Evolutionary conservation across 2,797 vertebrate species (phyloP).

Genomic region (Gadopsis marmoratus): DNA sequence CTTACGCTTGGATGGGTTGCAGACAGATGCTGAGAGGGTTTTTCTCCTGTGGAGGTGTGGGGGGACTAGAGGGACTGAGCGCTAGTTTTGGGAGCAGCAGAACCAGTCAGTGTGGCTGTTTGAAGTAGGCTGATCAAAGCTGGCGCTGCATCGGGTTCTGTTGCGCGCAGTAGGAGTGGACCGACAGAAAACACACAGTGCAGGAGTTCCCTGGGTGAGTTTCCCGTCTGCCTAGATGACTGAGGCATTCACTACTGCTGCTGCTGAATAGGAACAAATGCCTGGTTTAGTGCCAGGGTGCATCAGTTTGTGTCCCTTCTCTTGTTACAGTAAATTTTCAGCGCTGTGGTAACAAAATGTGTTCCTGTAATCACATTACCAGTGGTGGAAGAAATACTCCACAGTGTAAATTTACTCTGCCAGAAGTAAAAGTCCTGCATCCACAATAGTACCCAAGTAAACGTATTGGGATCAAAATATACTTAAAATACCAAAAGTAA

Average conservation of each 20-base stretch:
- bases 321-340: slow-evolving; percentile 23
- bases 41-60: slow-evolving; percentile 36
- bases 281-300: slow-evolving; percentile 33
- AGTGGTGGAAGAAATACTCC: not conserved
- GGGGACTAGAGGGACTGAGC: slow-evolving; percentile 36
- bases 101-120: slow-evolving; percentile 63
- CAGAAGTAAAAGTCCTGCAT: not conserved
- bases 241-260: slow-evolving; percentile 25
- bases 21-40: slow-evolving; percentile 63
- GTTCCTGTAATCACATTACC: slow-evolving; percentile 3
- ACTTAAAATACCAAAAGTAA: not conserved
- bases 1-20: slow-evolving; percentile 57
- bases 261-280: slow-evolving; percentile 20
- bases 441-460: not conserved
- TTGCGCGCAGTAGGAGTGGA: slow-evolving; percentile 53
- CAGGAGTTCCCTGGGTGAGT: slow-evolving; percentile 46
- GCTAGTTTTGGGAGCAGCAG: slow-evolving; percentile 44
- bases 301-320: slow-evolving; percentile 27
- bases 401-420: not conserved
- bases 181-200: slow-evolving; percentile 48
- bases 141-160: slow-evolving; percentile 50
- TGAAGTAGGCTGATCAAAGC: slow-evolving; percentile 79
- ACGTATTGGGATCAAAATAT: not conserved
- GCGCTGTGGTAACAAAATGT: not conserved
- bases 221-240: slow-evolving; percentile 47